A percentile compares a stretch with the other conserved stretches of the same genome.
Evolutionary conservation across 2,888 invertebrate species (phyloP).

Genomic region (Drepana falcataria): DNA sequence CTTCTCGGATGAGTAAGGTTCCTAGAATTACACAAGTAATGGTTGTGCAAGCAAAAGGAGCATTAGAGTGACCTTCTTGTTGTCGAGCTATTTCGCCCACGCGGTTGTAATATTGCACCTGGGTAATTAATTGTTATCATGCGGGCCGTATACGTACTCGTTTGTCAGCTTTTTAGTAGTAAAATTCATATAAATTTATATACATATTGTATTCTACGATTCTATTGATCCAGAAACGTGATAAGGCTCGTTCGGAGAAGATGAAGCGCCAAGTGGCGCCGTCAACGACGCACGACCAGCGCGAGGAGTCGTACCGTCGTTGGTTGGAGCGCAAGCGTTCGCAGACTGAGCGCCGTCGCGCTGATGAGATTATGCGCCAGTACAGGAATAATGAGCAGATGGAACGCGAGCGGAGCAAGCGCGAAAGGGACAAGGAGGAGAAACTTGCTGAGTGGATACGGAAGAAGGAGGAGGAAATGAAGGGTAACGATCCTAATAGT

Average conservation of each 20-base stretch:
- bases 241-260: constrained; percentile 50
- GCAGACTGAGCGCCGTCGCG: constrained; percentile 54
- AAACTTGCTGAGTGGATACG: constrained; percentile 77
- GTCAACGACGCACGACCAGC: constrained; percentile 50
- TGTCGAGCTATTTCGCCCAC: too few relatives aligned
- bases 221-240: constrained; percentile 41
- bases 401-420: constrained; percentile 54
- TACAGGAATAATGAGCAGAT: constrained; percentile 48
- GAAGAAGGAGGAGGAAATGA: constrained; percentile 78
- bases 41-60: too few relatives aligned
- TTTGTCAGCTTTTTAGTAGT: too few relatives aligned
- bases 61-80: too few relatives aligned
- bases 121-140: too few relatives aligned
- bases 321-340: constrained; percentile 77
- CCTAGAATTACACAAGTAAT: too few relatives aligned
- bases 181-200: too few relatives aligned
- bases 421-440: constrained; percentile 60
- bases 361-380: constrained; percentile 60
- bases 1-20: too few relatives aligned
- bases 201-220: neutral
- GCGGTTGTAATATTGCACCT: too few relatives aligned
- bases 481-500: constrained; percentile 53
- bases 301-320: constrained; percentile 66
- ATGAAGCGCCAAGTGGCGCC: constrained; percentile 33
- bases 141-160: too few relatives aligned